Conservation (phyloP, 2,888 invertebrate genomes). For the Dorcus parallelipipedus region DNA sequence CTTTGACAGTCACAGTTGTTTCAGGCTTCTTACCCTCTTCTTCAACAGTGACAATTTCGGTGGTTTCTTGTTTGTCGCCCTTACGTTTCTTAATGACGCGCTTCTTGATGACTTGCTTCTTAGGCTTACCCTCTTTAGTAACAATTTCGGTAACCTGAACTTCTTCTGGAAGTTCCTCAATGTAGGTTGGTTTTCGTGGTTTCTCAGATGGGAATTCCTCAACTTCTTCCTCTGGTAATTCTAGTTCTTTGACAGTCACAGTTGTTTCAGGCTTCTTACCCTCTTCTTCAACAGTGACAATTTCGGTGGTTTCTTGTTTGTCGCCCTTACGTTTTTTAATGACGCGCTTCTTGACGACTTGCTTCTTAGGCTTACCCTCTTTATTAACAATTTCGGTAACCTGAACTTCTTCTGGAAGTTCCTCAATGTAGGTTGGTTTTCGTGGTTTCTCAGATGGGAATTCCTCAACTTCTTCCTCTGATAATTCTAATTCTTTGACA, state of each 20-base stretch:
- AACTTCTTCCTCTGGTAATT: conserved; percentile 22
- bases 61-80: conserved; percentile 21
- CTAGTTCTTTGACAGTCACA: conserved; percentile 17
- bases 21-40: conserved; percentile 28
- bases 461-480: conserved; percentile 31
- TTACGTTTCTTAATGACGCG: conserved; percentile 33
- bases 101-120: conserved; percentile 29
- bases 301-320: conserved; percentile 43
- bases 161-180: conserved; percentile 25
- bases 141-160: conserved; percentile 26
- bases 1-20: conserved; percentile 32
- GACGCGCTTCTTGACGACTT: conserved; percentile 45
- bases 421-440: conserved; percentile 37
- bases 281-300: conserved; percentile 35
- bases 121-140: conserved; percentile 23
- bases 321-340: conserved; percentile 48
- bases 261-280: conserved; percentile 26
- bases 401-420: conserved; percentile 47
- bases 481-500: conserved; percentile 27
- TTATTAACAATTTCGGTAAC: conserved; percentile 38
- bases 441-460: conserved; percentile 25
- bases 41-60: conserved; percentile 32
- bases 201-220: conserved; percentile 28
- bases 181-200: conserved; percentile 30
- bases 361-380: conserved; percentile 32